A percentile compares a stretch with the other conserved stretches of the same genome.
Conservation (phyloP, 2,113 vertebrate genomes). For the Macroglossus sobrinus region DNA sequence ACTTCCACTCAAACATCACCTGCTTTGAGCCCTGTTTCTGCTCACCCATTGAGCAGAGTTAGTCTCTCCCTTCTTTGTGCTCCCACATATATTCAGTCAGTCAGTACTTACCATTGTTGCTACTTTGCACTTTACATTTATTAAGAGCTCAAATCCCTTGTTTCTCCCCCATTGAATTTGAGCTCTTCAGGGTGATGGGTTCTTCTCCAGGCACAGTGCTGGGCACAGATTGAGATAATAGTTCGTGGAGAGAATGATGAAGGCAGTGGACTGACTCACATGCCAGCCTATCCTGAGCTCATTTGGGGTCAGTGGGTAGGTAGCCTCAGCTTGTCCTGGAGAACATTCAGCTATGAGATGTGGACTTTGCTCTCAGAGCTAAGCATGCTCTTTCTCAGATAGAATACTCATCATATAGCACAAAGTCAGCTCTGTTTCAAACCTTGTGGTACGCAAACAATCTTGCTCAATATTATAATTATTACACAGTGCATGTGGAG, state of each 20-base stretch:
- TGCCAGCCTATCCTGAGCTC: too few relatives aligned
- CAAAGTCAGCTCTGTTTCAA: background rate
- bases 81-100: background rate
- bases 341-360: background rate
- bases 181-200: background rate
- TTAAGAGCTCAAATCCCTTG: too few relatives aligned
- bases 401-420: background rate
- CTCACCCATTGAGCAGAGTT: background rate
- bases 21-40: background rate
- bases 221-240: background rate
- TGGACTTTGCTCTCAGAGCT: background rate
- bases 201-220: background rate
- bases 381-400: background rate
- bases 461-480: background rate
- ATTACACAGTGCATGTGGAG: rapidly evolving
- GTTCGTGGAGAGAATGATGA: rapidly evolving
- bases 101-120: too few relatives aligned
- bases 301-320: background rate
- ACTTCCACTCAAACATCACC: background rate
- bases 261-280: background rate
- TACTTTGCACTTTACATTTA: too few relatives aligned
- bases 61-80: background rate
- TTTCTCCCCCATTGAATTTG: background rate
- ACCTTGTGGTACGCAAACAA: background rate
- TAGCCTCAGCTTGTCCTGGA: background rate